Evolutionary conservation across 2,113 vertebrate genomes (phyloP), one percentile per base, ranked within the genome.

Genomic region (Physeter macrocephalus): DNA sequence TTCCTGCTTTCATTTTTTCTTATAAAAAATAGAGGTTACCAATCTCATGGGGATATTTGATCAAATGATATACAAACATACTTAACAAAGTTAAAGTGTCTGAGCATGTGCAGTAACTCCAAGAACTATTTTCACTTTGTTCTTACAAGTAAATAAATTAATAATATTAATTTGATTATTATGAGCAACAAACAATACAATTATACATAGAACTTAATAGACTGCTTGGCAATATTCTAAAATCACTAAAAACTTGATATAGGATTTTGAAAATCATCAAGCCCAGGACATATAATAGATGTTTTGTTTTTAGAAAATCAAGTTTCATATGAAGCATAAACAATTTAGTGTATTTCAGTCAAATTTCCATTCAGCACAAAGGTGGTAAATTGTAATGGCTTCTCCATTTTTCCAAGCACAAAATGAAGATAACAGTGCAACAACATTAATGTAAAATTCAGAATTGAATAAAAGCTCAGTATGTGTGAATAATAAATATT

Each of bases 341-440:
- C 57, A 87, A 66, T 94, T 91, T 90, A 17, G 20, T 52, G 6
- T 71, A 80, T 88, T 84, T 93, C 23, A n/a, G 6, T 61, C 80
- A 80, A 77, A 20, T 83, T 84, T 88, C 10, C 29, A 39, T 13
- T 75, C 17, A 61, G 31, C 69, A 78, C 8, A 71, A 95, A 95
- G 71, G 36, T 31, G 69, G 11, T 39, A 77, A 78, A n/a, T 93
- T 64, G 11, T 43, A 80, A 43, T 41, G 49, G 23, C 39, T 62
- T 62, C 43, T 66, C 49, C 29, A 83, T 92, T 90, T 97, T 94
- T 75, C 29, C 18, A 88, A 83, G 41, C 17, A 90, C n/a, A 94
- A 83, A 39, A 71, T 72, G 66, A 95, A 84, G 59, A 1, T 69
- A 85, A 87, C 23, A 85, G 4, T 54, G 13, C 78, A 31, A 54